These are phyloP conservation scores for Columbina picui DNA, from an alignment of 2,113 vertebrate species.

Conservation along the genomic window DNA sequence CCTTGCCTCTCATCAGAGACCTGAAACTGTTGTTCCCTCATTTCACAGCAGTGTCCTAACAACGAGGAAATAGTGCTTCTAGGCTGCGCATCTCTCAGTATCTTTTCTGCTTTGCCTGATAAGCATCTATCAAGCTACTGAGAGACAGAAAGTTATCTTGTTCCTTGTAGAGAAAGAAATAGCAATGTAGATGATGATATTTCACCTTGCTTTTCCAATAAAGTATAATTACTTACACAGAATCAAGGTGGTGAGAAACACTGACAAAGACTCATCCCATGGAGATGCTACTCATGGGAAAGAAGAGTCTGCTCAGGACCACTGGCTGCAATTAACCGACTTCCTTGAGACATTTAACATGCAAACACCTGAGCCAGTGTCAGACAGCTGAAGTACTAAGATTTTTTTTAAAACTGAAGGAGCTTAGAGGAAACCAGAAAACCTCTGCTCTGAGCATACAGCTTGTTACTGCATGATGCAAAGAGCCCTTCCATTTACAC, in stretches of 20 bases:
- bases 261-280: background rate
- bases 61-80: background rate
- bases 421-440: background rate
- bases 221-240: background rate
- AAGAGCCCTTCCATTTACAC: background rate
- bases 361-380: background rate
- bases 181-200: background rate
- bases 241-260: background rate
- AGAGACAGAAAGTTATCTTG: background rate
- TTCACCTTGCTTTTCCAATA: background rate
- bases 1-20: background rate
- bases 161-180: background rate
- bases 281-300: rapidly evolving
- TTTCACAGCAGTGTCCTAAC: background rate
- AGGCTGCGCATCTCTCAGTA: background rate
- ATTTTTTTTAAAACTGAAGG: rapidly evolving
- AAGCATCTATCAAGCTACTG: background rate
- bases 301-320: background rate
- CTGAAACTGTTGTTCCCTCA: background rate
- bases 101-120: background rate
- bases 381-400: background rate
- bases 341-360: background rate
- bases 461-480: background rate
- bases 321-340: background rate
- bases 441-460: background rate